Percentiles rank a stretch among this genome's conserved stretches.
Conservation (phyloP, 2,888 invertebrate species). For the Cryptocheilus praepositus region DNA sequence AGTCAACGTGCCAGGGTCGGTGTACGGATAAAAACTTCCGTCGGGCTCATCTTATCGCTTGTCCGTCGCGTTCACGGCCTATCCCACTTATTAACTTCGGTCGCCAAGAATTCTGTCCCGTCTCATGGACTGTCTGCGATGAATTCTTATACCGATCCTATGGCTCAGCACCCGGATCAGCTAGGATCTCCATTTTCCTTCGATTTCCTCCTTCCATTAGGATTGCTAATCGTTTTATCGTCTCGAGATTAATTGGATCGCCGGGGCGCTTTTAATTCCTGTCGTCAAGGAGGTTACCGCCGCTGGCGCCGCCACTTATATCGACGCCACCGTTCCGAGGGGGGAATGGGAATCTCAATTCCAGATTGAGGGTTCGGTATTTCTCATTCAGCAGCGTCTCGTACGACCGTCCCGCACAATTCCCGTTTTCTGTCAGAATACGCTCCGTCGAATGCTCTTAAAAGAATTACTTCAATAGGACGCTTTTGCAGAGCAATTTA, state of each 20-base stretch:
- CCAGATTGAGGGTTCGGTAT: constrained; percentile 37
- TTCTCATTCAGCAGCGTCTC: constrained; percentile 20
- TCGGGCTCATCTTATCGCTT: too few relatives aligned
- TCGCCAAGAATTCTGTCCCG: too few relatives aligned
- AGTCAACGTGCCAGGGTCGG: too few relatives aligned
- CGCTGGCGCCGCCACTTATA: constrained; percentile 34
- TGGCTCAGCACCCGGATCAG: constrained; percentile 10
- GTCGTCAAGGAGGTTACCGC: constrained; percentile 39
- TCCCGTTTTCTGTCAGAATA: too few relatives aligned
- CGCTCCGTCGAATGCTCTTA: too few relatives aligned
- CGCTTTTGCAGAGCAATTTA: neutral
- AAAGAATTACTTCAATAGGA: neutral
- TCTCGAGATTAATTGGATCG: constrained; percentile 57
- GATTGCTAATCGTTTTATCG: constrained; percentile 59
- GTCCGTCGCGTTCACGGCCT: too few relatives aligned
- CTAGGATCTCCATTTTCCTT: constrained; percentile 35
- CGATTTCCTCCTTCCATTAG: constrained; percentile 49
- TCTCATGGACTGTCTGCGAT: constrained; percentile 20
- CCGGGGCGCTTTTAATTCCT: constrained; percentile 54
- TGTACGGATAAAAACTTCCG: too few relatives aligned
- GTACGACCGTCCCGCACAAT: too few relatives aligned
- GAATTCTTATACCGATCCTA: constrained; percentile 41
- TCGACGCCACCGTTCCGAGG: constrained; percentile 35
- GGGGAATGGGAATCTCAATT: constrained; percentile 45
- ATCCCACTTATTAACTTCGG: too few relatives aligned